Evolutionary conservation across 2,888 invertebrate genomes (phyloP), one percentile per base, ranked within the genome.

Genomic region (Apodemia mormo): DNA sequence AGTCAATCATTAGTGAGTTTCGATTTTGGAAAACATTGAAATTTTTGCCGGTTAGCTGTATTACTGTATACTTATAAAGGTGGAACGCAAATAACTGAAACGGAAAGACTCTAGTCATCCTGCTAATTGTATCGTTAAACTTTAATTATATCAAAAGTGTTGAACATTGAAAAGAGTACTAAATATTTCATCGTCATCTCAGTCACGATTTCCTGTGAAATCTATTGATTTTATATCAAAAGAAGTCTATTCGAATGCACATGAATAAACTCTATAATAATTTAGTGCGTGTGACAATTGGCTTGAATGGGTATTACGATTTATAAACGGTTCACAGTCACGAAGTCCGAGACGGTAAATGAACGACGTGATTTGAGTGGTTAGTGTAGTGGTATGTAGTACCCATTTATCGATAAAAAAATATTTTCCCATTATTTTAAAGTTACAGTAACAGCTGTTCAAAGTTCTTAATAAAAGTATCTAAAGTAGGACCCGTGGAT

Each of bases 221-320:
- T 76, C 78, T 80, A 84, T 85, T 84, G 74, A 78, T 73, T 66
- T 66, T 75, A 76, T 79, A 79, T 80, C 72, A 84, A 86, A 87
- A 82, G 82, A 83, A 85, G 83, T 87, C 81, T 82, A 83, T 85
- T 83, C 68, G 84, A 81, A 81, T 81, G 78, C 76, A 77, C 78
- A 79, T 82, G 84, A 85, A 86, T 84, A 79, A 79, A 77, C 81
- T 76, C 82, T 86, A 85, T 80, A 85, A 80, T 80, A 80, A 79
- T 71, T 73, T 74, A 74, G 71, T 73, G 66, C 70, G 69, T 61
- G 67, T 69, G 79, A 75, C 75, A 73, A 74, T 78, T 78, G 78
- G 80, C 81, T 81, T 84, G 80, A 80, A 75, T 76, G 71, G 73
- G 72, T 71, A 77, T 76, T 76, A 74, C 75, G 72, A 69, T 75